Percentiles rank a stretch among this genome's conserved stretches.
phyloP scores from a whole-genome alignment of 2,113 vertebrate genomes.

The Alethe castanea region DNA sequence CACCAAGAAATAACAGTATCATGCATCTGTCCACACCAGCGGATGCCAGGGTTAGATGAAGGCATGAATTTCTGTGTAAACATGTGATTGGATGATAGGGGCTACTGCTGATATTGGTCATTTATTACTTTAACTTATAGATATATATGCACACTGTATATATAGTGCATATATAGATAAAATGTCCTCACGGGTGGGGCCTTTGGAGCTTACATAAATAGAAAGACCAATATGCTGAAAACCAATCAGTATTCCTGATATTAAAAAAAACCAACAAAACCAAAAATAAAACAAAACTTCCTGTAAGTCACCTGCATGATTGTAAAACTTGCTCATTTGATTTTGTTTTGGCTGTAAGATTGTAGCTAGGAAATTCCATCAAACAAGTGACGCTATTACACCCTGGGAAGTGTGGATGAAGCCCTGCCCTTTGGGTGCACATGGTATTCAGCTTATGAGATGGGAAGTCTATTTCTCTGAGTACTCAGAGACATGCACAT shows the following conservation, averaged over 20 bases:
- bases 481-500: background rate
- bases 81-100: conserved; percentile 84
- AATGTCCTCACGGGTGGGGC: background rate
- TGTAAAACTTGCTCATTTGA: conserved; percentile 30
- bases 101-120: conserved; percentile 79
- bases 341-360: background rate
- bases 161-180: conserved; percentile 35
- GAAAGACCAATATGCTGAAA: conserved; percentile 33
- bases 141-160: conserved; percentile 7
- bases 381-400: background rate
- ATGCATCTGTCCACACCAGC: conserved; percentile 81
- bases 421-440: background rate
- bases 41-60: conserved; percentile 83
- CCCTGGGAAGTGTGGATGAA: background rate
- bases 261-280: background rate
- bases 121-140: conserved; percentile 44
- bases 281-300: background rate
- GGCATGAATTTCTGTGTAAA: conserved; percentile 96
- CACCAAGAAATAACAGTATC: conserved; percentile 68
- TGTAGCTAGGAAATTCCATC: conserved; percentile 63
- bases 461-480: background rate
- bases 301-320: conserved; percentile 24
- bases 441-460: background rate
- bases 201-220: conserved; percentile 12
- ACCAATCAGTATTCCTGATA: background rate